A percentile compares a stretch with the other conserved stretches of the same genome.
Evolutionary conservation across 2,113 vertebrate species (phyloP).

Genomic region (Crocuta crocuta): DNA sequence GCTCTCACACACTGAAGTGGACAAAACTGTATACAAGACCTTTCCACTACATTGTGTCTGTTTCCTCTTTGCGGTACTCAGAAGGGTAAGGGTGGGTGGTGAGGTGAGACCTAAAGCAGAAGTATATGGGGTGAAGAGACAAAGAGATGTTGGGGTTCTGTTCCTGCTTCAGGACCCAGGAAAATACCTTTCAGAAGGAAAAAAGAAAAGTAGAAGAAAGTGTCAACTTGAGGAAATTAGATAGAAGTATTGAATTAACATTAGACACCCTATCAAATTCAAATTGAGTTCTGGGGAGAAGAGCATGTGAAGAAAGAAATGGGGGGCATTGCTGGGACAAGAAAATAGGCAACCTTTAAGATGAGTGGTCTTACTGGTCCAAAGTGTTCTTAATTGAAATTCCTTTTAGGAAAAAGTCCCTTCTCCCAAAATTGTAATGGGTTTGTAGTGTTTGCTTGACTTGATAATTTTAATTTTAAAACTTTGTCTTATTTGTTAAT

Average conservation of each 20-base stretch:
- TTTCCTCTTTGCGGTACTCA: neutral
- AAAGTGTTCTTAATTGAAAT: neutral
- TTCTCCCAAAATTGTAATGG: neutral
- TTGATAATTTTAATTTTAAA: conserved; percentile 23
- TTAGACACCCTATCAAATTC: neutral
- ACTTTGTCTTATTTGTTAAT: neutral
- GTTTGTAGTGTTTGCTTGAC: conserved; percentile 9
- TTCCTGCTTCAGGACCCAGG: neutral
- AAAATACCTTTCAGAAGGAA: neutral
- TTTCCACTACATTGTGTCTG: neutral
- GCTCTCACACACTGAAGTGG: neutral
- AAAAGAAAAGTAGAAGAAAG: neutral
- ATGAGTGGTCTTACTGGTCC: neutral
- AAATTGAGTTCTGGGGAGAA: neutral
- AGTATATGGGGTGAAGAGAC: neutral
- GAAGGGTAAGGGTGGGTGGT: neutral
- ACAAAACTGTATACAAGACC: conserved; percentile 18
- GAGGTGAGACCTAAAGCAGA: neutral
- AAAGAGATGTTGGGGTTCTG: neutral
- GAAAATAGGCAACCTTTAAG: neutral
- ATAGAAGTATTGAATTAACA: neutral
- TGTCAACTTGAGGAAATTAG: neutral
- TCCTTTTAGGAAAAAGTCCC: neutral
- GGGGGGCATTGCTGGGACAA: neutral
- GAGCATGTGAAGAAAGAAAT: neutral